A percentile compares a stretch with the other conserved stretches of the same genome.
Evolutionary conservation across 2,888 invertebrate species (phyloP).

Genomic region (Parthenolecanium corni): DNA sequence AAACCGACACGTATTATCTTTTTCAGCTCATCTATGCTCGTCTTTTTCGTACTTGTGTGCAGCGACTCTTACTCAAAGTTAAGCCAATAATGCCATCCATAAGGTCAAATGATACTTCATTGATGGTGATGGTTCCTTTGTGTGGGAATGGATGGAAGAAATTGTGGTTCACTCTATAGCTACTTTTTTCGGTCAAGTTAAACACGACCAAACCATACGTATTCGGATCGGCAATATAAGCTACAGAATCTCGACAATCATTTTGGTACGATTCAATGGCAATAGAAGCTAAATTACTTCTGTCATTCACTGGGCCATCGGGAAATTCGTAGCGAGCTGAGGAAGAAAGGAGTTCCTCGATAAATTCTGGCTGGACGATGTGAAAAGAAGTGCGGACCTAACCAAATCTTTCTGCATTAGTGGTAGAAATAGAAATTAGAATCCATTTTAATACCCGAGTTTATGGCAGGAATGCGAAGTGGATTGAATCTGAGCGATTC

Average conservation of each 20-base stretch:
- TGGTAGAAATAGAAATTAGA: too few species aligned
- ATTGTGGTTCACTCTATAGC: conserved; percentile 54
- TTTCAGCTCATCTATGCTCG: background rate
- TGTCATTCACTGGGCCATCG: background rate
- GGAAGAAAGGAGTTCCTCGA: background rate
- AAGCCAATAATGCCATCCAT: conserved; percentile 63
- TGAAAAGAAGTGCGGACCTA: too few species aligned
- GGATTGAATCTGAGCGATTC: too few species aligned
- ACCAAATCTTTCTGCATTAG: too few species aligned
- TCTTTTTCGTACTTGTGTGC: too few species aligned
- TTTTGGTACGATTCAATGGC: conserved; percentile 45
- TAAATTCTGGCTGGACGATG: too few species aligned
- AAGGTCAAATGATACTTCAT: conserved; percentile 52
- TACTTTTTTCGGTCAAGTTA: conserved; percentile 45
- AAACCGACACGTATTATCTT: background rate
- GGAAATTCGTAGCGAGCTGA: conserved; percentile 34
- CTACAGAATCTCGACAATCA: conserved; percentile 48
- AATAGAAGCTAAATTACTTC: conserved; percentile 41
- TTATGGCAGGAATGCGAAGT: too few species aligned
- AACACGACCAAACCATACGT: conserved; percentile 52
- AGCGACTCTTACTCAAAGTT: conserved; percentile 50
- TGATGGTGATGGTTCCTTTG: conserved; percentile 50
- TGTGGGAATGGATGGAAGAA: conserved; percentile 54
- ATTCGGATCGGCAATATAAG: conserved; percentile 58
- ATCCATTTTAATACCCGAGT: too few species aligned